Evolutionary conservation across 2,888 invertebrate genomes (phyloP), one percentile per base, ranked within the genome.

Genomic region (Agrypnus murinus): DNA sequence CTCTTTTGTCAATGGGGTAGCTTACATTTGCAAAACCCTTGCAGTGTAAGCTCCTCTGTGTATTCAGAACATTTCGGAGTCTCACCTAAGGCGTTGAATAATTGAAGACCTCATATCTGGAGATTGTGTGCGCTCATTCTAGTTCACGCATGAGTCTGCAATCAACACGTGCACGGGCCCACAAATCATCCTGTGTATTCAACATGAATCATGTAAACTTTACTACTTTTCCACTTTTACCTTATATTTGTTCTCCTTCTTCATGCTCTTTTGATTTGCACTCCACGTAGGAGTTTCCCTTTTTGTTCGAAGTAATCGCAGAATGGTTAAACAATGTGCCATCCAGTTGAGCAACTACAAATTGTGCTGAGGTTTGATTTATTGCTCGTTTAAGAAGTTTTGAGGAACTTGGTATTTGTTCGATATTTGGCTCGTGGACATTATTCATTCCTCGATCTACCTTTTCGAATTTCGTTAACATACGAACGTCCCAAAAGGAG

Each of bases 101-200:
- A 78, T 78, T 76, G 77, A 78, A 72, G 65, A 76, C 62, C 74
- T 76, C 75, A 77, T 77, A 77, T 77, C 77, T 76, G 74, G 75
- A 76, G 76, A 78, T 75, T 76, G 77, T 74, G 73, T 73, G 70
- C 72, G 73, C 75, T 73, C 73, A 75, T 75, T 75, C 71, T 64
- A 72, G 71, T 74, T 74, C 72, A 76, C 75, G 74, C 76, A 76
- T 73, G 74, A 74, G 71, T 72, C 70, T 74, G 71, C 72, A 75
- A 75, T 74, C 75, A 71, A 72, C 73, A 73, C 71, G 71, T 73
- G 73, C 71, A 69, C 64, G 57, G 65, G 62, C 67, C 68, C 67
- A 73, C 68, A 73, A 68, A 71, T 71, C 68, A 71, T 64, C 68
- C 65, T 60, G 58, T 69, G 68, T 71, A 62, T 73, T 71, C 67